Percentiles rank a stretch among this genome's conserved stretches.
Conservation (phyloP, 1,140 invertebrate genomes). For the Panagrolaimus sp. region DNA sequence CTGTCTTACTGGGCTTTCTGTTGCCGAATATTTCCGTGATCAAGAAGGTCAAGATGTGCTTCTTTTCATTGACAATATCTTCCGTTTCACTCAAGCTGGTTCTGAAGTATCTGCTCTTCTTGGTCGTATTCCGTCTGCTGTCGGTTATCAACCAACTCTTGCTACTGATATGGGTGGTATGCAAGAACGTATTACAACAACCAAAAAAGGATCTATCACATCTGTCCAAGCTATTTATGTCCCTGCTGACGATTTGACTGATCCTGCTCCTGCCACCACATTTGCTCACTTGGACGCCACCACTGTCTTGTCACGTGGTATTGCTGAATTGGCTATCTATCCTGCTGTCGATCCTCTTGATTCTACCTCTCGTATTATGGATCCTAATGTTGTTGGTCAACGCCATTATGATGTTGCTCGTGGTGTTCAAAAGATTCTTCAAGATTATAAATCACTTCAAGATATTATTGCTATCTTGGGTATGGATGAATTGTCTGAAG, state of each 20-base stretch:
- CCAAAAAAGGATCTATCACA: constrained; percentile 96
- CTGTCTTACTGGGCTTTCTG: constrained; percentile 80
- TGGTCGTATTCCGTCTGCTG: constrained; percentile 97
- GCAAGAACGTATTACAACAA: constrained; percentile 98
- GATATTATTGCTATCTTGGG: constrained; percentile 93
- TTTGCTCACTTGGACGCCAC: constrained; percentile 99
- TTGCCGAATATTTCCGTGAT: constrained; percentile 95
- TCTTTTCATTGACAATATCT: constrained; percentile 99
- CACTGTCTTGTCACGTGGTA: constrained; percentile 93
- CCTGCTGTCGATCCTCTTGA: constrained; percentile 96
- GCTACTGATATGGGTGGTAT: constrained; percentile 99
- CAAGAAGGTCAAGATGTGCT: constrained; percentile 97
- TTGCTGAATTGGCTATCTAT: constrained; percentile 91
- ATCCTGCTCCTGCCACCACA: constrained; percentile 94
- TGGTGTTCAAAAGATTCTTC: constrained; percentile 92
- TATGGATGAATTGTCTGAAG: constrained; percentile 98
- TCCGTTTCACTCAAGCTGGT: constrained; percentile 98
- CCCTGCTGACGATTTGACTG: constrained; percentile 95
- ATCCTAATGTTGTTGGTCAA: constrained; percentile 87
- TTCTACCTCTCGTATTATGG: constrained; percentile 96
- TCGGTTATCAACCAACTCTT: constrained; percentile 94
- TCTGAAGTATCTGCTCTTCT: constrained; percentile 92
- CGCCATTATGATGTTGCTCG: constrained; percentile 92
- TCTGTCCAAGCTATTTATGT: constrained; percentile 96
- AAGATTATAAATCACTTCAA: constrained; percentile 89